These are phyloP conservation scores for Elymnias hypermnestra DNA, from an alignment of 1,140 invertebrate genomes.

Conservation along the genomic window DNA sequence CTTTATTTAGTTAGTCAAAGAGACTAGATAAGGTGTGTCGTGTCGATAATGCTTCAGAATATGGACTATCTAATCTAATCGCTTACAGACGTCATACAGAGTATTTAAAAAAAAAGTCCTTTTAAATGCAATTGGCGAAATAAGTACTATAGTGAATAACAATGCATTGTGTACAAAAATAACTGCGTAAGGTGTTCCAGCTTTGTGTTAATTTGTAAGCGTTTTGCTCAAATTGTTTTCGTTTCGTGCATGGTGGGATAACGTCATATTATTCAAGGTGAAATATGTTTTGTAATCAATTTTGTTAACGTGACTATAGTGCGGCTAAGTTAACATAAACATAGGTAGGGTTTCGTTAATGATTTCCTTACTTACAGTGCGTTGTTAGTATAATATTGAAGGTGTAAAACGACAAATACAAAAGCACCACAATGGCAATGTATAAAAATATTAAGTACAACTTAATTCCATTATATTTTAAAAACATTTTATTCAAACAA, in stretches of 20 bases:
- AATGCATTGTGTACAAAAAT: conserved; percentile 8
- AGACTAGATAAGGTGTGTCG: not conserved
- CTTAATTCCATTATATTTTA: too few relatives aligned
- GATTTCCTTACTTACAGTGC: not conserved
- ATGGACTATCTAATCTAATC: conserved; percentile 25
- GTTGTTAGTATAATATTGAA: too few relatives aligned
- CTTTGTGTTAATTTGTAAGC: conserved; percentile 7
- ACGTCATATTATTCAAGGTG: conserved; percentile 9
- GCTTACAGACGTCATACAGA: conserved; percentile 16
- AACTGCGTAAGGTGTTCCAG: conserved; percentile 5
- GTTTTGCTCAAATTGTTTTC: not conserved
- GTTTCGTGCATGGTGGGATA: not conserved
- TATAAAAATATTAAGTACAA: too few relatives aligned
- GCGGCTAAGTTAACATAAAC: not conserved
- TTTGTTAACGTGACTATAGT: conserved; percentile 3
- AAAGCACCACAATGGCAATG: too few relatives aligned
- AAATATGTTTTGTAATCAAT: conserved; percentile 15
- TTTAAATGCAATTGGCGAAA: conserved; percentile 5
- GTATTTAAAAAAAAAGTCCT: conserved; percentile 8
- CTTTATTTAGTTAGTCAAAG: not conserved
- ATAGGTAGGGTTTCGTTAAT: not conserved
- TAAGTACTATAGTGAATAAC: not conserved
- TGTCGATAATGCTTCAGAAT: conserved; percentile 13
- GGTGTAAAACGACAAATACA: too few relatives aligned
- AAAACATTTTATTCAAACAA: too few relatives aligned